Evolutionary conservation across 1,140 invertebrate genomes (phyloP).

Genomic region (Megathymus violae): DNA sequence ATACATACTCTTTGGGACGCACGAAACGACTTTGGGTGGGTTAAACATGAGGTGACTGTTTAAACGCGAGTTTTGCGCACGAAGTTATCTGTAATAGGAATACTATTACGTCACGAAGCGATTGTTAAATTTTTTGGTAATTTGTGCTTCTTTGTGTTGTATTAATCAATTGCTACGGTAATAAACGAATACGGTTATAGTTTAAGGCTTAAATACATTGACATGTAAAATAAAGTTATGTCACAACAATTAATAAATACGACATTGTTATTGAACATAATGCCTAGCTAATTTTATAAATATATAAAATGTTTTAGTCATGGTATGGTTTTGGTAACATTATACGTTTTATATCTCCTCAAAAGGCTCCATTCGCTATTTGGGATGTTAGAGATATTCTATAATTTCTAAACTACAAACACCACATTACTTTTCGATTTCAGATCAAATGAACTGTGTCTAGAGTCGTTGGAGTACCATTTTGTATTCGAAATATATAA

Average conservation of each 20-base stretch:
- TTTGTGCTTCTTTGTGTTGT: constrained; percentile 21
- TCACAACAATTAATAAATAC: constrained; percentile 20
- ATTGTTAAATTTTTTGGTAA: constrained; percentile 23
- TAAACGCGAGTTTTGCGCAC: constrained; percentile 16
- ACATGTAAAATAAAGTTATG: constrained; percentile 30
- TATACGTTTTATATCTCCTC: constrained; percentile 1
- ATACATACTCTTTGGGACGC: constrained; percentile 78
- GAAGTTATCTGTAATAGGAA: neutral
- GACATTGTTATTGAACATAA: constrained; percentile 20
- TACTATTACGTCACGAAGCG: neutral
- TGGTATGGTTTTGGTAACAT: constrained; percentile 64
- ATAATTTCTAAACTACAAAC: too few species aligned
- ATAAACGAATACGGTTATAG: neutral
- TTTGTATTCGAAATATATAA: too few species aligned
- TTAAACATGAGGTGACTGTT: constrained; percentile 37
- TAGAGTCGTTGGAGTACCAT: too few species aligned
- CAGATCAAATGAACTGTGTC: too few species aligned
- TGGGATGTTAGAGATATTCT: too few species aligned
- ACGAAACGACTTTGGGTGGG: constrained; percentile 74
- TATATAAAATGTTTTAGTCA: constrained; percentile 64
- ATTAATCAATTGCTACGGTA: neutral
- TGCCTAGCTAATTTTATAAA: constrained; percentile 40
- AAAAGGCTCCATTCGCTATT: too few species aligned
- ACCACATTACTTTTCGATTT: too few species aligned
- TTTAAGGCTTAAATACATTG: constrained; percentile 13